Conservation (phyloP, 2,797 vertebrate genomes). For the Paratrypauchen microcephalus region DNA sequence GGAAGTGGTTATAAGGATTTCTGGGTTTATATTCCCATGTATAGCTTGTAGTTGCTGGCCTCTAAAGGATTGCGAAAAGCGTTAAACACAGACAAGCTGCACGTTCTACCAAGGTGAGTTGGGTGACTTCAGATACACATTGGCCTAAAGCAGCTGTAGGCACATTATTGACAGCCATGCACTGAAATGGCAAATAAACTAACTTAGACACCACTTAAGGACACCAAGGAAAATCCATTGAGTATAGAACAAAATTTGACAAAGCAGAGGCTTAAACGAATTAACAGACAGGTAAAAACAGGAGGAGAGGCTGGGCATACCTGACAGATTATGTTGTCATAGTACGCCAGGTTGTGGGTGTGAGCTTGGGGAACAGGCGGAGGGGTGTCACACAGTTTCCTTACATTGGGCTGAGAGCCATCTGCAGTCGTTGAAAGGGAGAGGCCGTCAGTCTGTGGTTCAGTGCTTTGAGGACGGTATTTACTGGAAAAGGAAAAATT, state of each 20-base stretch:
- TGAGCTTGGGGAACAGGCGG: conserved; percentile 79
- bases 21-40: conserved; percentile 79
- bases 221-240: conserved; percentile 15
- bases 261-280: conserved; percentile 14
- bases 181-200: conserved; percentile 19
- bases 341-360: conserved; percentile 85
- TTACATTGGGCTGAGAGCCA: conserved; percentile 97
- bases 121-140: conserved; percentile 9
- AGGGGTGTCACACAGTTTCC: conserved; percentile 81
- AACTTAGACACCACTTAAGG: conserved; percentile 19
- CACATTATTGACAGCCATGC: conserved; percentile 15
- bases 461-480: conserved; percentile 87
- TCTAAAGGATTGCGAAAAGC: conserved; percentile 62
- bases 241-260: conserved; percentile 5
- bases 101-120: conserved; percentile 1
- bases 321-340: conserved; percentile 91
- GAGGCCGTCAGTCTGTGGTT: conserved; percentile 95
- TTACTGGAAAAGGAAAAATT: conserved; percentile 67
- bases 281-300: conserved; percentile 30
- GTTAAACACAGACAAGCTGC: conserved; percentile 50
- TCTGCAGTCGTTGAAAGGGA: conserved; percentile 96
- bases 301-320: conserved; percentile 74
- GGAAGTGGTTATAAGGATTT: conserved; percentile 71
- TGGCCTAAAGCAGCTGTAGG: conserved; percentile 1
- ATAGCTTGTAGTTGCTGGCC: conserved; percentile 73